phyloP scores from a whole-genome alignment of 1,140 invertebrate species.

The Bombus huntii region DNA sequence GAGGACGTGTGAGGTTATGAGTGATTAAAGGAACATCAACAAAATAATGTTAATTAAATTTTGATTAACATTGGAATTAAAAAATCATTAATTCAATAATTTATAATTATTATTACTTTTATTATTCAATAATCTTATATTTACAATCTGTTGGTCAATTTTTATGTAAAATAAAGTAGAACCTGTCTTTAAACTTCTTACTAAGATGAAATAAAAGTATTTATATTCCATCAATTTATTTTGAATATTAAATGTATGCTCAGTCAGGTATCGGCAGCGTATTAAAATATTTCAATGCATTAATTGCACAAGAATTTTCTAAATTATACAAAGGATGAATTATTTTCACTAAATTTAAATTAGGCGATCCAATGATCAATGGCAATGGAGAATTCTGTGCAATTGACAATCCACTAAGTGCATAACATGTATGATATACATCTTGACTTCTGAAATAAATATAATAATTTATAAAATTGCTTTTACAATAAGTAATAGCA shows the following conservation, averaged over 20 bases:
- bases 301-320: constrained; percentile 69
- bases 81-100: not conserved
- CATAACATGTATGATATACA: constrained; percentile 98
- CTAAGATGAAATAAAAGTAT: constrained; percentile 53
- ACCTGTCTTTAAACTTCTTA: constrained; percentile 28
- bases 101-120: constrained; percentile 29
- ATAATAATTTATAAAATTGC: constrained; percentile 32
- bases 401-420: constrained; percentile 96
- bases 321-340: constrained; percentile 80
- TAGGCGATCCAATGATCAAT: constrained; percentile 69
- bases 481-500: constrained; percentile 29
- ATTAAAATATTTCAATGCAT: constrained; percentile 76
- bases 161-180: constrained; percentile 36
- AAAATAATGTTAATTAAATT: not conserved
- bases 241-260: constrained; percentile 42
- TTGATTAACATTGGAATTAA: not conserved
- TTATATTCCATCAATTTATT: constrained; percentile 37
- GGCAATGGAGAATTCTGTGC: constrained; percentile 91
- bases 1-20: not conserved
- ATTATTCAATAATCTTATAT: constrained; percentile 52
- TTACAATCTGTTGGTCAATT: constrained; percentile 52
- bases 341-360: constrained; percentile 71
- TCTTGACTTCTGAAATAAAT: constrained; percentile 88
- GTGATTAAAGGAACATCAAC: not conserved
- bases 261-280: constrained; percentile 74